Conservation (phyloP, 2,113 vertebrate species). For the Oncorhynchus gorbuscha region DNA sequence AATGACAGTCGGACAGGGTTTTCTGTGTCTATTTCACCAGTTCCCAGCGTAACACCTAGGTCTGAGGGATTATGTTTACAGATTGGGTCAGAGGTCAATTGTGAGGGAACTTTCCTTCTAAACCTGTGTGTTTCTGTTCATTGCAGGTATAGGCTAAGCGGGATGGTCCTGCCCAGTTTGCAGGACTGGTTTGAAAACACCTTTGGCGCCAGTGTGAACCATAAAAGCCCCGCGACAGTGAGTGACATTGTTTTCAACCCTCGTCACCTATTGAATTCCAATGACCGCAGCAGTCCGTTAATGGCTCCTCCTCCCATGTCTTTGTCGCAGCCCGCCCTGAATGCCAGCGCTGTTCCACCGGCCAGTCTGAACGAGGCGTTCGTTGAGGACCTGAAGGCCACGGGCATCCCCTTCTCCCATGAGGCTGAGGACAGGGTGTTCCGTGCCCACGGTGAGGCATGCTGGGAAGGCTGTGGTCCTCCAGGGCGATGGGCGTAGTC, state of each 20-base stretch:
- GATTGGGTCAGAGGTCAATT: neutral
- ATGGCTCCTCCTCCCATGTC: conserved; percentile 19
- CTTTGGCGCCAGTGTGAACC: conserved; percentile 88
- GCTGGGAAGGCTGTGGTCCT: neutral
- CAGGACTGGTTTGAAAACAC: conserved; percentile 92
- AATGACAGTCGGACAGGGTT: conserved; percentile 24
- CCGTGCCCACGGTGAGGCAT: conserved; percentile 87
- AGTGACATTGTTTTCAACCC: conserved; percentile 51
- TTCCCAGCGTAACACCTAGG: neutral
- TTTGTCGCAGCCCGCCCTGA: conserved; percentile 80
- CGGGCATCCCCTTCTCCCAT: conserved; percentile 84
- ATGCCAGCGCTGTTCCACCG: conserved; percentile 80
- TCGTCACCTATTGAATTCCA: conserved; percentile 4
- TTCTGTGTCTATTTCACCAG: neutral
- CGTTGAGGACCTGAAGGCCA: conserved; percentile 85
- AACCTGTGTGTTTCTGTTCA: neutral
- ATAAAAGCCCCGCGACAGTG: conserved; percentile 90
- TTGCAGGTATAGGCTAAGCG: conserved; percentile 91
- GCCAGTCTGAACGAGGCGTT: conserved; percentile 87
- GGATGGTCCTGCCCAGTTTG: conserved; percentile 86
- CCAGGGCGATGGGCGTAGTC: neutral
- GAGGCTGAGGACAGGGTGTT: conserved; percentile 93
- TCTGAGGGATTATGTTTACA: neutral
- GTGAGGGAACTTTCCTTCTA: neutral
- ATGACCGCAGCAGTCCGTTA: neutral